Conservation (phyloP, 1,140 invertebrate species). For the Metopolophium dirhodum region DNA sequence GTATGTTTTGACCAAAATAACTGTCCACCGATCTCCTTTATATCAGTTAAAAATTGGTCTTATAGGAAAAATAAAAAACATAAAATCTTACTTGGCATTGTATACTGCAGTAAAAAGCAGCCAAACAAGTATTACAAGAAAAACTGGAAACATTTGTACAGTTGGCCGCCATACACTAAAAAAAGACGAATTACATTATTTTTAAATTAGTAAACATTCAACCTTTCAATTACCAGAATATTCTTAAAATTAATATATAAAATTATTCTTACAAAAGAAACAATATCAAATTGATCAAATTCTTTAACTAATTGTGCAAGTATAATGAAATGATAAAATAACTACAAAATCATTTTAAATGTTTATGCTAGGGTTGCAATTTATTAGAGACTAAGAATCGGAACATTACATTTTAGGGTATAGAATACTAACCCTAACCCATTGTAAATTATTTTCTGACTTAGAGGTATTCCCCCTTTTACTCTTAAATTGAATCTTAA, state of each 20-base stretch:
- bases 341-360: neutral
- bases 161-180: slow-evolving; percentile 4
- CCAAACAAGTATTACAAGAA: neutral
- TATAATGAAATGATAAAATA: neutral
- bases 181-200: neutral
- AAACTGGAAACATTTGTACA: neutral
- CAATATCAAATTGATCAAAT: neutral
- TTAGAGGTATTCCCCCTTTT: too few relatives aligned
- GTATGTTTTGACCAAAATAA: too few relatives aligned
- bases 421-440: too few relatives aligned
- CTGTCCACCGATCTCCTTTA: too few relatives aligned
- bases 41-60: neutral
- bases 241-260: neutral
- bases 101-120: neutral
- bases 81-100: neutral
- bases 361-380: neutral
- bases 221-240: neutral
- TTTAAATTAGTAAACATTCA: neutral
- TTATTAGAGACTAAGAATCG: too few relatives aligned
- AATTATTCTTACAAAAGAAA: neutral
- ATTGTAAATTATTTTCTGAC: too few relatives aligned
- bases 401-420: too few relatives aligned
- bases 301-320: neutral
- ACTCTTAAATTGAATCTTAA: too few relatives aligned
- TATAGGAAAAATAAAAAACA: neutral